A percentile compares a stretch with the other conserved stretches of the same genome.
Evolutionary conservation across 2,113 vertebrate genomes (phyloP).

Genomic region (Anser brachyrhynchus): DNA sequence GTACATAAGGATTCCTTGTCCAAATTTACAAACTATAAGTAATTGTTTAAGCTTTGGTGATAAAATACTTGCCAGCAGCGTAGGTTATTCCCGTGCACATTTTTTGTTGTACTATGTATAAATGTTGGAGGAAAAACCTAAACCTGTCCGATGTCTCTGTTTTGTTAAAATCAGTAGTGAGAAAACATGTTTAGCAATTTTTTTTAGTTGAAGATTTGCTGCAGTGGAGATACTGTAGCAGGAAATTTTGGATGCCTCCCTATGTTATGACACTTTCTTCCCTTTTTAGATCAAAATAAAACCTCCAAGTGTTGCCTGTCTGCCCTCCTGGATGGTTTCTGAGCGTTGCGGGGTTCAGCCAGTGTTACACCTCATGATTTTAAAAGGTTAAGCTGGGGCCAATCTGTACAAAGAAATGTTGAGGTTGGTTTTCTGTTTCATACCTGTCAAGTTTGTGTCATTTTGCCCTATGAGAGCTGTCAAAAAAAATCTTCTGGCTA

Average conservation of each 20-base stretch:
- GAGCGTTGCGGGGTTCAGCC: neutral
- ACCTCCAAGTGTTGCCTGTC: neutral
- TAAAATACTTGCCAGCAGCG: neutral
- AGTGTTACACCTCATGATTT: neutral
- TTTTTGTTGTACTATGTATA: neutral
- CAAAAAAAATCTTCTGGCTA: neutral
- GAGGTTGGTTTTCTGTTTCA: rapidly evolving
- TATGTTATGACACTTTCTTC: neutral
- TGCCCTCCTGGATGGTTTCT: neutral
- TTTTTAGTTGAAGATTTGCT: neutral
- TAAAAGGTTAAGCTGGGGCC: neutral
- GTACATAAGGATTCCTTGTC: neutral
- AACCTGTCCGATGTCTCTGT: neutral
- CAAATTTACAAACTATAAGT: neutral
- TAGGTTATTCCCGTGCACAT: neutral
- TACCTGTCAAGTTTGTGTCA: rapidly evolving
- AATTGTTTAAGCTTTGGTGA: neutral
- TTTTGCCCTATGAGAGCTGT: neutral
- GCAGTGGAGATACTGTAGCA: neutral
- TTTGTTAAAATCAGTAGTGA: neutral
- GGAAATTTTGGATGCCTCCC: neutral
- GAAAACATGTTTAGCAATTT: neutral
- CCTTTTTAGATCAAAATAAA: neutral
- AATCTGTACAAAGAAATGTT: rapidly evolving
- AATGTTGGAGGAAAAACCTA: neutral